Conservation (phyloP, 37 sponge, comb jelly and placozoan genomes). For the Amphimedon queenslandica region DNA sequence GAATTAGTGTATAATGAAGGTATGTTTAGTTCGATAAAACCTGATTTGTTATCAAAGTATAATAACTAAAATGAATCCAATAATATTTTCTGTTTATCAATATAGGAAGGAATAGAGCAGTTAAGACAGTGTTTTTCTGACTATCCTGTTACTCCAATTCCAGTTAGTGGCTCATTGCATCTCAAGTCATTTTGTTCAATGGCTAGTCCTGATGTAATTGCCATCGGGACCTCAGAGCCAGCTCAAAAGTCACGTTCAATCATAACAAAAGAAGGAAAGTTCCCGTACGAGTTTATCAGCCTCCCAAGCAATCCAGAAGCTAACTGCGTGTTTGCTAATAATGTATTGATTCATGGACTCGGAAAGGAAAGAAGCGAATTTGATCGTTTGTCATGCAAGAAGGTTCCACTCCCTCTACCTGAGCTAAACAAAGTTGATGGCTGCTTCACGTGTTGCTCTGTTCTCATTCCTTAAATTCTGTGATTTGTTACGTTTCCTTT, state of each 20-base stretch:
- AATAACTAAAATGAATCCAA: not conserved
- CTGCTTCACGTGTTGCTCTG: slow-evolving; percentile 66
- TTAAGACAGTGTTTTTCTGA: slow-evolving; percentile 43
- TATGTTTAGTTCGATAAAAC: not conserved
- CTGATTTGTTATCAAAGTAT: not conserved
- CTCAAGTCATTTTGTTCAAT: slow-evolving; percentile 79
- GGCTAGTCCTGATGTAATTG: slow-evolving; percentile 63
- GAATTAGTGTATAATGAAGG: too few species aligned
- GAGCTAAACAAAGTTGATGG: slow-evolving; percentile 71
- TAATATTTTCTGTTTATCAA: not conserved
- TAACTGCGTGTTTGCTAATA: slow-evolving; percentile 70
- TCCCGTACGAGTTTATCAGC: slow-evolving; percentile 30
- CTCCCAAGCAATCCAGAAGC: slow-evolving; percentile 67
- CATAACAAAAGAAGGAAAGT: slow-evolving; percentile 26
- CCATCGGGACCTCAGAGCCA: slow-evolving; percentile 52
- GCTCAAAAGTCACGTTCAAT: slow-evolving; percentile 21
- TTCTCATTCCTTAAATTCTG: slow-evolving; percentile 45
- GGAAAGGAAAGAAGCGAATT: slow-evolving; percentile 31
- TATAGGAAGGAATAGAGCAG: slow-evolving; percentile 54
- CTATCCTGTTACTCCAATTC: slow-evolving; percentile 48
- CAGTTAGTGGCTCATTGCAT: slow-evolving; percentile 51
- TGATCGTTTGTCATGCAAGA: slow-evolving; percentile 32
- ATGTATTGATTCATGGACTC: slow-evolving; percentile 43
- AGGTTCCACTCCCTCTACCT: slow-evolving; percentile 25
- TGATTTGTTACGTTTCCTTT: too few species aligned